Conservation (phyloP, 2,888 invertebrate species). For the Platycheirus rosarum region DNA sequence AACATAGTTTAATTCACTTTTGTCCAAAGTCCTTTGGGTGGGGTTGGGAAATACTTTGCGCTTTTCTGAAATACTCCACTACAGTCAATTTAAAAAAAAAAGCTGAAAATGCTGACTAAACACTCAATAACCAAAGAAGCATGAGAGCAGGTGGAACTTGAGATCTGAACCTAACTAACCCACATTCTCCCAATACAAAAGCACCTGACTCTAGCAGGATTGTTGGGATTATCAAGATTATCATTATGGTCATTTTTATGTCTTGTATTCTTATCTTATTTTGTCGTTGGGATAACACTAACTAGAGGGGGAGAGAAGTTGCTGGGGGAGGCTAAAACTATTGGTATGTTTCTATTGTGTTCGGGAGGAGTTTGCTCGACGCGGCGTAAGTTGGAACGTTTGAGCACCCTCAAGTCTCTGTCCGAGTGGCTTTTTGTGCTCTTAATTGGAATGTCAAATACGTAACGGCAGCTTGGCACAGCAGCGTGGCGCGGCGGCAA, state of each 20-base stretch:
- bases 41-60: neutral
- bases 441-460: constrained; percentile 49
- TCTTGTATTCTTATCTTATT: constrained; percentile 19
- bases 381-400: constrained; percentile 15
- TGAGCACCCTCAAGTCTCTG: neutral
- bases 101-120: neutral
- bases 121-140: neutral
- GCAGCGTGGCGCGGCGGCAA: neutral
- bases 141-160: neutral
- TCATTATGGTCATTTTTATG: constrained; percentile 16
- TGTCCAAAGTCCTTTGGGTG: constrained; percentile 4
- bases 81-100: neutral
- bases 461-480: neutral
- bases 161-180: neutral
- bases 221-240: constrained; percentile 35
- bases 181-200: neutral
- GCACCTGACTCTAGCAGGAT: constrained; percentile 7
- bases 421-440: constrained; percentile 36
- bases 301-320: neutral
- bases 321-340: constrained; percentile 10
- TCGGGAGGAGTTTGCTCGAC: neutral
- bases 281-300: constrained; percentile 7
- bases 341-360: constrained; percentile 33
- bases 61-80: neutral
- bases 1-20: neutral